Evolutionary conservation across 1,140 invertebrate species (phyloP).

Genomic region (Magallana gigas): DNA sequence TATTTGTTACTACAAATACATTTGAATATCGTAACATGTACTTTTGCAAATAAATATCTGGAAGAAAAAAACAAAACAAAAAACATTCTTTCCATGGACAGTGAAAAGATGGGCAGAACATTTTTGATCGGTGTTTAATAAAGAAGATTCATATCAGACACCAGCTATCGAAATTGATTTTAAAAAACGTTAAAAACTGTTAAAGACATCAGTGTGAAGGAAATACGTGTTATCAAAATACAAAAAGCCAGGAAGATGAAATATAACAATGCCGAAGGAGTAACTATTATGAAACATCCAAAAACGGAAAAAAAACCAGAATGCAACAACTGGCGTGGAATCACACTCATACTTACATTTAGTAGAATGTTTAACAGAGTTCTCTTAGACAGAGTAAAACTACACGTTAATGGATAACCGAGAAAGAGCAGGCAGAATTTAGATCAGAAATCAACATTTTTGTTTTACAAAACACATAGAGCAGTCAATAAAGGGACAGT

Average conservation of each 20-base stretch:
- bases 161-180: neutral
- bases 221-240: neutral
- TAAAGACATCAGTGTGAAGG: slow-evolving; percentile 13
- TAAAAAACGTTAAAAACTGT: no score
- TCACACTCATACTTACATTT: neutral
- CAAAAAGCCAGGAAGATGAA: neutral
- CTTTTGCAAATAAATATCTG: no score
- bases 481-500: neutral
- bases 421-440: neutral
- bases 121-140: slow-evolving; percentile 21
- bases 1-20: no score
- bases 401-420: neutral
- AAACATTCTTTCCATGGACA: neutral
- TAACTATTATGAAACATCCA: no score
- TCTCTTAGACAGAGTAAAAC: slow-evolving; percentile 11
- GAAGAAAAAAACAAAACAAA: no score
- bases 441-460: neutral
- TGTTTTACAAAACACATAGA: neutral
- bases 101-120: slow-evolving; percentile 38
- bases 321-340: slow-evolving; percentile 22
- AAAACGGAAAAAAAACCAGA: neutral
- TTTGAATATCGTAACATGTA: no score
- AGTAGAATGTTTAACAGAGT: slow-evolving; percentile 35
- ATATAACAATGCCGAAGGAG: neutral
- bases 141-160: slow-evolving; percentile 15